Evolutionary conservation across 2,888 invertebrate genomes (phyloP).

Genomic region (Panopea generosa): DNA sequence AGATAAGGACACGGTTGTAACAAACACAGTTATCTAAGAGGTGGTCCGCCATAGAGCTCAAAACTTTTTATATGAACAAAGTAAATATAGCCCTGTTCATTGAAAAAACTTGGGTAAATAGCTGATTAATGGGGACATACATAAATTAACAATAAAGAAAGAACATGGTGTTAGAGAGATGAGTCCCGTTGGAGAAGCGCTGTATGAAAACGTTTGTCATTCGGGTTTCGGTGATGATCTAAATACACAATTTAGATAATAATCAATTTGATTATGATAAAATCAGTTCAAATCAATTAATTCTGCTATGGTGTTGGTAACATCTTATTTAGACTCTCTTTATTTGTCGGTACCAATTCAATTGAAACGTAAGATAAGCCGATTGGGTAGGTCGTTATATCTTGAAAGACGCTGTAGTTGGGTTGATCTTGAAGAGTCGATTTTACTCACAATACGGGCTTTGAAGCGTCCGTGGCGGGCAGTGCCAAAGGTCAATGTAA

Average conservation of each 20-base stretch:
- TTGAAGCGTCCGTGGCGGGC: background rate
- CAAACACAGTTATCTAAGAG: slow-evolving; percentile 9
- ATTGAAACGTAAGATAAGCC: slow-evolving; percentile 2
- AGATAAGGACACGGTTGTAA: slow-evolving; percentile 1
- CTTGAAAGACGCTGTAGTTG: too few species aligned
- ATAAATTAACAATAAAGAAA: slow-evolving; percentile 13
- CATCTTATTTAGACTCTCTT: slow-evolving; percentile 17
- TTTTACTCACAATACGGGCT: slow-evolving; percentile 21
- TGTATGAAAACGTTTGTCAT: slow-evolving; percentile 3
- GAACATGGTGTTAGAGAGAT: background rate
- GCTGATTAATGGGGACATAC: slow-evolving; percentile 29
- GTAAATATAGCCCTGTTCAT: slow-evolving; percentile 36
- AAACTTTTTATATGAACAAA: slow-evolving; percentile 27
- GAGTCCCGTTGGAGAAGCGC: slow-evolving; percentile 7
- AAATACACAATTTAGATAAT: slow-evolving; percentile 42
- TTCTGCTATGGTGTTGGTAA: slow-evolving; percentile 28
- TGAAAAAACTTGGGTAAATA: slow-evolving; percentile 9
- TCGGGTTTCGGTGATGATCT: slow-evolving; percentile 12
- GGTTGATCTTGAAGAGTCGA: slow-evolving; percentile 19
- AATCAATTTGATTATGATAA: slow-evolving; percentile 34
- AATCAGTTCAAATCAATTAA: slow-evolving; percentile 62
- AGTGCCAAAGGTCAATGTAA: too few species aligned
- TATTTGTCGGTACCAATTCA: background rate
- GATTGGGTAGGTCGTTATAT: background rate
- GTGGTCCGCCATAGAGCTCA: slow-evolving; percentile 38